Evolutionary conservation across 2,888 invertebrate genomes (phyloP), one percentile per base, ranked within the genome.

Genomic region (Pycnomerus fuliginosus): DNA sequence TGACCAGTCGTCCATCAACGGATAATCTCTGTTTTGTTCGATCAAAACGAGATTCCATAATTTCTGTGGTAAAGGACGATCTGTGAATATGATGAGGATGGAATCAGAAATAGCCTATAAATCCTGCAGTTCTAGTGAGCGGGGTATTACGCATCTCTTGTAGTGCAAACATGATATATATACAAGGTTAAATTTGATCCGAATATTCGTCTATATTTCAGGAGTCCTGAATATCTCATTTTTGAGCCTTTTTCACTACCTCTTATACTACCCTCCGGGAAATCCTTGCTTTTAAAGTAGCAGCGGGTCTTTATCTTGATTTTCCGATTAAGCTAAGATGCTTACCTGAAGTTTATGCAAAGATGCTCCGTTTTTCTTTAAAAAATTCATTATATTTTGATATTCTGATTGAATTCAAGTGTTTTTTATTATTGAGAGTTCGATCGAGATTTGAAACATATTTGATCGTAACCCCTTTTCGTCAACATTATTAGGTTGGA

Each of bases 281-380:
- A 12, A 60, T 55, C 48, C 57, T 37, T 64, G 61, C 64, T 64
- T 62, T 64, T 61, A 61, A 62, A 60, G 58, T 55, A 59, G 58
- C 60, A 55, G 57, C 28, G 25, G 53, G 62, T 60, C 58, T 58
- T 63, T 62, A 65, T 62, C 62, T 62, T 65, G 64, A 65, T 65
- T 65, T 65, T 64, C 62, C 62, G 63, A 65, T 64, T 61, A 63
- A 61, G 20, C n/a, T n/a, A n/a, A n/a, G n/a, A n/a, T n/a, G n/a
- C n/a, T n/a, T n/a, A n/a, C n/a, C n/a, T n/a, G n/a, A n/a, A n/a
- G n/a, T n/a, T n/a, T n/a, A n/a, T n/a, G n/a, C n/a, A n/a, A n/a
- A n/a, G n/a, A n/a, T n/a, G n/a, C n/a, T n/a, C n/a, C n/a, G n/a
- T n/a, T n/a, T n/a, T n/a, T n/a, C n/a, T n/a, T n/a, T n/a, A 32